Evolutionary conservation across 2,113 vertebrate species (phyloP).

Genomic region (Holacanthus passer): DNA sequence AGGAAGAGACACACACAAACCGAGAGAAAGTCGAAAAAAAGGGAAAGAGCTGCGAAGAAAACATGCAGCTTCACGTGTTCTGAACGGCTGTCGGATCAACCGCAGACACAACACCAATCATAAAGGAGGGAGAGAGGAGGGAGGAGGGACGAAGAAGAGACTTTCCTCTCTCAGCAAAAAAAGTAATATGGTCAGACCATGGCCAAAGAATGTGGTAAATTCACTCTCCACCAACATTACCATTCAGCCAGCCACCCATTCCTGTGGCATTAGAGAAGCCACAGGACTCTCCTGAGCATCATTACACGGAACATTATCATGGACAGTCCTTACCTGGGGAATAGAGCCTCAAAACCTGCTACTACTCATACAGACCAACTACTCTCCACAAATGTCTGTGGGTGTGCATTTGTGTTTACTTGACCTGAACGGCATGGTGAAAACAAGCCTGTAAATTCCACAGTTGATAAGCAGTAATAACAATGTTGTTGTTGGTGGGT

Average conservation of each 20-base stretch:
- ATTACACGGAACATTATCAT: constrained; percentile 63
- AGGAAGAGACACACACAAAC: constrained; percentile 9
- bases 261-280: constrained; percentile 59
- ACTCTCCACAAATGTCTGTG: constrained; percentile 20
- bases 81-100: constrained; percentile 23
- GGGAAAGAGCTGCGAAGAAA: constrained; percentile 22
- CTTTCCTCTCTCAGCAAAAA: constrained; percentile 30
- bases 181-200: constrained; percentile 33
- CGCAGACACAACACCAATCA: constrained; percentile 44
- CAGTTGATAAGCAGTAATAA: constrained; percentile 59
- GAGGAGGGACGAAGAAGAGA: neutral
- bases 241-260: constrained; percentile 54
- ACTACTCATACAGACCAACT: constrained; percentile 38
- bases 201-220: constrained; percentile 58
- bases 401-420: constrained; percentile 48
- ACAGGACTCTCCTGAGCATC: constrained; percentile 44
- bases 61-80: constrained; percentile 29
- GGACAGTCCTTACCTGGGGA: constrained; percentile 48
- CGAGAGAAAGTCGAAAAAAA: constrained; percentile 26
- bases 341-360: constrained; percentile 40
- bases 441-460: constrained; percentile 73
- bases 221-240: constrained; percentile 33
- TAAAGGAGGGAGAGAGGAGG: neutral
- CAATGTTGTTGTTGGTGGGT: constrained; percentile 16
- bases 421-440: constrained; percentile 37